Percentiles rank a stretch among this genome's conserved stretches.
These are phyloP conservation scores for Seira ritae DNA, from an alignment of 2,888 invertebrate species.

Conservation along the genomic window DNA sequence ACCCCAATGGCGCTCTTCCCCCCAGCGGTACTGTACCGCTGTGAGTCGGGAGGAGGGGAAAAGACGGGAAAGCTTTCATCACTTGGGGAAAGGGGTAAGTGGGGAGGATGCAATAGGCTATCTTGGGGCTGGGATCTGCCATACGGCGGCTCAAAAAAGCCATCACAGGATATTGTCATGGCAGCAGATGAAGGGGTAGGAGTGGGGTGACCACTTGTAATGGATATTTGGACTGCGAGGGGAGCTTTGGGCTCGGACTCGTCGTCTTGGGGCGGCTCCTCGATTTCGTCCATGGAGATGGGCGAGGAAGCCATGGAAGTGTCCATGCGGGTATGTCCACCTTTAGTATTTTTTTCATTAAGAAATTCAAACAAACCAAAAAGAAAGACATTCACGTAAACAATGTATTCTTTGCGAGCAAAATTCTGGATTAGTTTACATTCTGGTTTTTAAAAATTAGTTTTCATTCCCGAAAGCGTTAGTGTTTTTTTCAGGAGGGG, in stretches of 20 bases:
- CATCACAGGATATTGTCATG: constrained; percentile 89
- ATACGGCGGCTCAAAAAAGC: constrained; percentile 83
- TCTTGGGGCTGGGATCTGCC: constrained; percentile 64
- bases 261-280: constrained; percentile 60
- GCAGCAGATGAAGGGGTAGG: constrained; percentile 90
- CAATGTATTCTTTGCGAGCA: background rate
- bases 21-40: constrained; percentile 64
- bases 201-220: constrained; percentile 69
- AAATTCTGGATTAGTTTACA: no score
- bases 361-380: constrained; percentile 20
- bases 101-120: constrained; percentile 83
- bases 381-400: constrained; percentile 19
- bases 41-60: constrained; percentile 83
- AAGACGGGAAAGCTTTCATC: constrained; percentile 89
- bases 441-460: background rate
- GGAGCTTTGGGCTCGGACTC: constrained; percentile 75
- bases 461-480: constrained; percentile 2
- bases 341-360: constrained; percentile 35
- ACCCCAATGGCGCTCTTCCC: constrained; percentile 77
- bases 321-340: constrained; percentile 69
- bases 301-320: constrained; percentile 70
- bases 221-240: constrained; percentile 75
- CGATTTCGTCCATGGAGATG: constrained; percentile 70
- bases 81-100: constrained; percentile 77
- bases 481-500: background rate